phyloP scores from a whole-genome alignment of 1,140 invertebrate species.

The Drosophila murphyi region DNA sequence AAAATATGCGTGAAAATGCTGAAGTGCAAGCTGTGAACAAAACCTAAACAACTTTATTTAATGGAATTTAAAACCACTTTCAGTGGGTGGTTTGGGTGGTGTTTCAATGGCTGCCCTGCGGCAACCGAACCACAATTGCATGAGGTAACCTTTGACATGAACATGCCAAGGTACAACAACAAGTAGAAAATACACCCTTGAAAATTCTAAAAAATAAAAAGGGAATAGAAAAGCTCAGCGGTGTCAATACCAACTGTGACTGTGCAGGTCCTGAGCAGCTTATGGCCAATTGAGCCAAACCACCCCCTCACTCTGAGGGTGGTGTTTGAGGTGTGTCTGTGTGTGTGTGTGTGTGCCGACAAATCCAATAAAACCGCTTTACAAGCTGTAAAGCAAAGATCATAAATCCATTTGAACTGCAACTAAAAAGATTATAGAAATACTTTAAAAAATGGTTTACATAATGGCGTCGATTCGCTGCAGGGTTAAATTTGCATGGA shows the following conservation, averaged over 20 bases:
- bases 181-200: conserved; percentile 37
- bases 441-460: conserved; percentile 38
- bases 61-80: conserved; percentile 84
- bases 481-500: conserved; percentile 31
- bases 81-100: conserved; percentile 54
- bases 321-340: conserved; percentile 11
- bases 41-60: conserved; percentile 84
- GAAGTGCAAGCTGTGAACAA: conserved; percentile 37
- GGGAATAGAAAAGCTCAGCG: conserved; percentile 64
- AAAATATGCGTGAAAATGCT: conserved; percentile 83
- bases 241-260: conserved; percentile 78
- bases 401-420: conserved; percentile 66
- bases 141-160: conserved; percentile 75
- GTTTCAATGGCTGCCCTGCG: conserved; percentile 61
- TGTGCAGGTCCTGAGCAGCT: conserved; percentile 60
- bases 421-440: conserved; percentile 34
- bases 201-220: conserved; percentile 17
- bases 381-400: conserved; percentile 78
- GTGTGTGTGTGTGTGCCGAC: conserved; percentile 13
- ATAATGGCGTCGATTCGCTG: background rate
- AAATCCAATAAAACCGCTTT: conserved; percentile 84
- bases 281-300: conserved; percentile 75
- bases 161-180: conserved; percentile 33
- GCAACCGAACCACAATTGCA: conserved; percentile 74
- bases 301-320: conserved; percentile 18